A percentile compares a stretch with the other conserved stretches of the same genome.
Evolutionary conservation across 2,888 invertebrate species (phyloP).

Genomic region (Luperina testacea): DNA sequence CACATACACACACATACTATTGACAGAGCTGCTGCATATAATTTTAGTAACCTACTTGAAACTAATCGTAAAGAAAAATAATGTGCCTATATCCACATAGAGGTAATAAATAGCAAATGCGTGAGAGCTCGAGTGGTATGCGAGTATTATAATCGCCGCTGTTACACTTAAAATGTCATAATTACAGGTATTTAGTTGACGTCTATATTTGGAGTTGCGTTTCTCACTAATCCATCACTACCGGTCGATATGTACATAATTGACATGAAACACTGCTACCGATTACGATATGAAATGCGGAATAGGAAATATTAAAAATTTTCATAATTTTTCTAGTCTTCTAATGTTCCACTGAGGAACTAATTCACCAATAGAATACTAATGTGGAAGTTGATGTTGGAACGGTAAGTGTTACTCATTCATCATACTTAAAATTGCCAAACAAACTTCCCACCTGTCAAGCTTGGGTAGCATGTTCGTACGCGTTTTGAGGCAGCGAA

Average conservation of each 20-base stretch:
- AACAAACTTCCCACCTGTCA: slow-evolving; percentile 19
- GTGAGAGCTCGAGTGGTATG: slow-evolving; percentile 26
- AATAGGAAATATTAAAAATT: slow-evolving; percentile 56
- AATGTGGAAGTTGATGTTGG: slow-evolving; percentile 37
- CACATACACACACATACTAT: no score
- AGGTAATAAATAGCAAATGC: slow-evolving; percentile 16
- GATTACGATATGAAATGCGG: slow-evolving; percentile 52
- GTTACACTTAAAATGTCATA: slow-evolving; percentile 46
- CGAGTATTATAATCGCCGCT: slow-evolving; percentile 26
- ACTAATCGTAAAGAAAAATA: neutral
- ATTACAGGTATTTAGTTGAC: slow-evolving; percentile 48
- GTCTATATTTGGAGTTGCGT: slow-evolving; percentile 56
- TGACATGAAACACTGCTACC: slow-evolving; percentile 54
- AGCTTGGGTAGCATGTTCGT: slow-evolving; percentile 7
- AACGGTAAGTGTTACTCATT: slow-evolving; percentile 25
- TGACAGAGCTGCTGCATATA: neutral
- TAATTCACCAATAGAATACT: slow-evolving; percentile 43
- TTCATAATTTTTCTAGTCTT: slow-evolving; percentile 44
- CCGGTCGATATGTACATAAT: slow-evolving; percentile 56
- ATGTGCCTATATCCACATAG: neutral
- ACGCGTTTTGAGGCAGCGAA: slow-evolving; percentile 8
- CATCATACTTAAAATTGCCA: slow-evolving; percentile 46
- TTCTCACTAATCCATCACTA: slow-evolving; percentile 54
- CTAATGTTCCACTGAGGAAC: slow-evolving; percentile 17
- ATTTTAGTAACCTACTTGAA: neutral